Evolutionary conservation across 35 echinoderm and acorn worm genomes (phyloP), one percentile per base, ranked within the genome.

Genomic region (Nesometra sesokonis): DNA sequence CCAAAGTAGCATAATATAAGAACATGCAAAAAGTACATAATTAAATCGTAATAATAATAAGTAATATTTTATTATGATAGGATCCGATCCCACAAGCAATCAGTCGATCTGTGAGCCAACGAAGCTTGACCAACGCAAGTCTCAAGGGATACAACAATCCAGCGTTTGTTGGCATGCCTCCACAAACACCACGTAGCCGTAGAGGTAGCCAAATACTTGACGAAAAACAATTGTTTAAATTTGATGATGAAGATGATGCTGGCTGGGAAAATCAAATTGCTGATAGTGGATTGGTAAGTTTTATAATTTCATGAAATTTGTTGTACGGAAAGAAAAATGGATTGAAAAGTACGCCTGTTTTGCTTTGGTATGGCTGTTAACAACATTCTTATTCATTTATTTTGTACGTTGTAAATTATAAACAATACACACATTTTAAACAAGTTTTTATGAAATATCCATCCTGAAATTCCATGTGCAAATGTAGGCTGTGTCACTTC

Each of bases 211-310:
- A 89, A 29, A 43, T 87, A 0, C 47, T 87, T 32, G 94, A 97
- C 29, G 81, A 83, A 17, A 97, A 97, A 82, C 77, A 82, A n/a
- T 88, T 89, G 5, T 86, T 97, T 11, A 92, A 97, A 36, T 97
- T 93, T 79, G 40, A 90, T 46, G 87, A 91, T 29, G 94, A 97
- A 13, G 90, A 93, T 30, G 94, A 93, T 34, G 91, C 17, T 30
- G 88, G 35, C 35, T 85, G 89, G 94, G 82, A 90, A 57, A 90
- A 94, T 57, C 36, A 97, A 97, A 57, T 57, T 83, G 34, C 33
- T 23, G 95, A 99, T 34, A 94, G 89, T 81, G 96, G 92, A 84
- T 88, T 99, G 89, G 96, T 99, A 77, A 94, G 92, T 86, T 79
- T 92, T 17, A 7, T 43, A 43, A 43, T 43, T 15, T 43, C 15